Evolutionary conservation across 1,140 invertebrate genomes (phyloP), one percentile per base, ranked within the genome.

Genomic region (Portunus trituberculatus): DNA sequence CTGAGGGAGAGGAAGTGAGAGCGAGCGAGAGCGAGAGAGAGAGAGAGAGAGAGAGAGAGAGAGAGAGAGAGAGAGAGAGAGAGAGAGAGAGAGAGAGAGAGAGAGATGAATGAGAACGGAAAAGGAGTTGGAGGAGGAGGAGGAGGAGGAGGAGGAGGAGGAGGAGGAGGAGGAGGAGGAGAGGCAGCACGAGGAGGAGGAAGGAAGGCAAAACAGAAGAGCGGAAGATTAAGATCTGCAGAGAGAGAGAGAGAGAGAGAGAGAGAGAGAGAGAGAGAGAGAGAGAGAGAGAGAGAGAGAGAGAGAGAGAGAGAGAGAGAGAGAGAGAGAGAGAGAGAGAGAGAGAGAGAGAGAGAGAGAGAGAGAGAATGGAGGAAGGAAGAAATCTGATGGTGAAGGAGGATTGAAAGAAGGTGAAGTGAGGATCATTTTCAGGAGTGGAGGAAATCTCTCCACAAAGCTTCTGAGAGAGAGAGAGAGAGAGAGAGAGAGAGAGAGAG

Each of bases 271-370:
- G n/a, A 76, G 67, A 76, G n/a, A 76, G 67, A n/a, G 20, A 7
- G 20, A n/a, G 25, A 76, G 67, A 25, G n/a, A 76, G 20, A n/a
- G n/a, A n/a, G 20, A n/a, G n/a, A 25, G n/a, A 25, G 67, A 76
- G 67, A 76, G 67, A 76, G 67, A 76, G 67, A 76, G 67, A 76
- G 67, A 76, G 67, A 76, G 67, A 76, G 67, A 76, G 67, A 59
- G 67, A 76, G 67, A 76, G 67, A 76, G 67, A 76, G 67, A 76
- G 67, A 76, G 67, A 76, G 67, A 76, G 67, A 76, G 67, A 76
- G 67, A 76, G 67, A 76, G 67, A 25, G 67, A 76, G 67, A 76
- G 67, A 76, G 67, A 76, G 67, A 76, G 67, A 76, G 67, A 76
- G 25, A n/a, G 67, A 76, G 67, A 76, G 67, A 76, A n/a, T 7